These are phyloP conservation scores for Melanocharis versteri DNA, from an alignment of 2,113 vertebrate species.

Conservation along the genomic window DNA sequence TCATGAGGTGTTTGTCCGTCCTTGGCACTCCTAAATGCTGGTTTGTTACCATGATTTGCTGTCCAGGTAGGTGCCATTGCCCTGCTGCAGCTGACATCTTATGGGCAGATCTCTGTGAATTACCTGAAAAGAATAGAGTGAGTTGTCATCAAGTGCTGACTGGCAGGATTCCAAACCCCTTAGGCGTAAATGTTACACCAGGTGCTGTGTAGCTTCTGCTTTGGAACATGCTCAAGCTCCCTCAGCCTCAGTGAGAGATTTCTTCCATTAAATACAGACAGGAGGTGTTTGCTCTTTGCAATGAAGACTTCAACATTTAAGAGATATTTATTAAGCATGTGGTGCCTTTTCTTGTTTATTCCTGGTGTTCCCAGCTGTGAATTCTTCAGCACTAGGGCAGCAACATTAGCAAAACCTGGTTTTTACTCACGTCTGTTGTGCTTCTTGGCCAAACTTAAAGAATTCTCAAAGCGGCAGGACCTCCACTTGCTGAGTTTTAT, in stretches of 20 bases:
- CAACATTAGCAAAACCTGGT: not conserved
- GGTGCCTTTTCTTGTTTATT: not conserved
- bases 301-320: not conserved
- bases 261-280: not conserved
- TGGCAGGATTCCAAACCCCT: not conserved
- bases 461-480: accelerated
- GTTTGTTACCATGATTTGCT: not conserved
- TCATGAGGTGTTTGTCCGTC: not conserved
- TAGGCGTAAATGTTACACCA: not conserved
- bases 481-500: not conserved
- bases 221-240: not conserved
- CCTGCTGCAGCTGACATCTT: too few relatives aligned
- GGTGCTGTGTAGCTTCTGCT: not conserved
- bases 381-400: not conserved
- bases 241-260: not conserved
- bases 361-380: not conserved
- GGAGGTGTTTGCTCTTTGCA: not conserved
- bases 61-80: not conserved
- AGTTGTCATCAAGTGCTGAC: not conserved
- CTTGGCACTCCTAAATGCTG: too few relatives aligned
- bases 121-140: not conserved
- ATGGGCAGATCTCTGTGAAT: not conserved
- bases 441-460: not conserved
- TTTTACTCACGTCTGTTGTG: accelerated
- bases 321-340: not conserved